Conservation (phyloP, 2,113 vertebrate species). For the Colinus virginianus region DNA sequence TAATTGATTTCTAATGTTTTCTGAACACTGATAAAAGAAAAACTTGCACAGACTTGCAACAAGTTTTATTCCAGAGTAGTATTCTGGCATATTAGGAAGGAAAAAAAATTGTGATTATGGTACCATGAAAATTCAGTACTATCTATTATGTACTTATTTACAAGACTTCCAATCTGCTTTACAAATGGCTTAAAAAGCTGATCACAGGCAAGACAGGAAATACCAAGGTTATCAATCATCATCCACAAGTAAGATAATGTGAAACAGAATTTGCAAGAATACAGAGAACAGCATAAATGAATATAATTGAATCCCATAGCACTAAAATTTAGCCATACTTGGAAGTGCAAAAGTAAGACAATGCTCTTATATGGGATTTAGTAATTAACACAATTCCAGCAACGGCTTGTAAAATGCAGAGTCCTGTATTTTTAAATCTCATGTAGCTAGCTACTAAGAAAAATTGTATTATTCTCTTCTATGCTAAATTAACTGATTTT, state of each 20-base stretch:
- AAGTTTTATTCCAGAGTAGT: not conserved
- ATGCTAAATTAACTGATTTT: not conserved
- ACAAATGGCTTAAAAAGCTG: not conserved
- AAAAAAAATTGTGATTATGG: not conserved
- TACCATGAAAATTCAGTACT: not conserved
- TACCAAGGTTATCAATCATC: not conserved
- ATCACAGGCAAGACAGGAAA: conserved; percentile 57
- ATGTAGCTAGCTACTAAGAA: not conserved
- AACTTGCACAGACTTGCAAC: not conserved
- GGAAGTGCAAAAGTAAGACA: not conserved
- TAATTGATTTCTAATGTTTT: not conserved
- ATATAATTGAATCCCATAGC: conserved; percentile 21
- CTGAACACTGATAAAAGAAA: not conserved
- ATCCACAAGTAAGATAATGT: conserved; percentile 31
- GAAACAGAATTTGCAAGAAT: conserved; percentile 49
- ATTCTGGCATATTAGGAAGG: not conserved
- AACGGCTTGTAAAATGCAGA: not conserved
- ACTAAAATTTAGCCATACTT: not conserved
- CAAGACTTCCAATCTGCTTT: not conserved
- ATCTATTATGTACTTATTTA: not conserved
- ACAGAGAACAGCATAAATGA: conserved; percentile 28
- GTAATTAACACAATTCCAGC: not conserved
- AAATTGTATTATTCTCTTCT: not conserved
- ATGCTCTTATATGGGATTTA: not conserved
- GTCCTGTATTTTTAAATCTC: not conserved